Conservation (phyloP, 2,797 vertebrate genomes). For the Etheostoma perlongum region DNA sequence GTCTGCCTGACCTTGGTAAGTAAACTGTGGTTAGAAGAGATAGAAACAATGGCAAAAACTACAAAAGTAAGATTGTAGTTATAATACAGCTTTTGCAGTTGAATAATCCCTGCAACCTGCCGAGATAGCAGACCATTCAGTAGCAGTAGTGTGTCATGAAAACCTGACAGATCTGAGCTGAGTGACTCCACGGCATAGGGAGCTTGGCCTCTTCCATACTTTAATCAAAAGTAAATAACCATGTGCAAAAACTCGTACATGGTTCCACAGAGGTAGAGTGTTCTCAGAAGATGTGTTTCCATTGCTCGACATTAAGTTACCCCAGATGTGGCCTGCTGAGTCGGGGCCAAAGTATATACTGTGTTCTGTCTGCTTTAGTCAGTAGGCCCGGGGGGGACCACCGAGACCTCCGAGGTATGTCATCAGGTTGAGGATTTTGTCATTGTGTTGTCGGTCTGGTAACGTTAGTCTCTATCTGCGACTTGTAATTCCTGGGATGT, state of each 20-base stretch:
- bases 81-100: neutral
- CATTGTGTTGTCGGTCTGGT: neutral
- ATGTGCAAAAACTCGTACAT: slow-evolving; percentile 3
- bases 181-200: neutral
- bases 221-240: slow-evolving; percentile 17
- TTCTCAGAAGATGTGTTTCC: slow-evolving; percentile 34
- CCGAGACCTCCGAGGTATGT: neutral
- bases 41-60: neutral
- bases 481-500: neutral
- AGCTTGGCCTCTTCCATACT: neutral
- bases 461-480: too few species aligned
- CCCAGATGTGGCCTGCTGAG: slow-evolving; percentile 21
- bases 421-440: neutral
- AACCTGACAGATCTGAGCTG: neutral
- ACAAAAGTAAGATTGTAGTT: neutral
- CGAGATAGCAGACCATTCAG: neutral
- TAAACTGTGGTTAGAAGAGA: too few species aligned
- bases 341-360: neutral
- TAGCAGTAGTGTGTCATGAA: neutral
- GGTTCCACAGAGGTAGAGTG: slow-evolving; percentile 6
- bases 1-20: neutral
- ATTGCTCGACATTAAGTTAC: slow-evolving; percentile 11
- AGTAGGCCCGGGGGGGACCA: slow-evolving; percentile 4
- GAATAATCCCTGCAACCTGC: neutral
- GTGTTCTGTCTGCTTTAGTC: slow-evolving; percentile 12